Conservation (phyloP, 2,888 invertebrate genomes). For the Caenorhabditis sp. region DNA sequence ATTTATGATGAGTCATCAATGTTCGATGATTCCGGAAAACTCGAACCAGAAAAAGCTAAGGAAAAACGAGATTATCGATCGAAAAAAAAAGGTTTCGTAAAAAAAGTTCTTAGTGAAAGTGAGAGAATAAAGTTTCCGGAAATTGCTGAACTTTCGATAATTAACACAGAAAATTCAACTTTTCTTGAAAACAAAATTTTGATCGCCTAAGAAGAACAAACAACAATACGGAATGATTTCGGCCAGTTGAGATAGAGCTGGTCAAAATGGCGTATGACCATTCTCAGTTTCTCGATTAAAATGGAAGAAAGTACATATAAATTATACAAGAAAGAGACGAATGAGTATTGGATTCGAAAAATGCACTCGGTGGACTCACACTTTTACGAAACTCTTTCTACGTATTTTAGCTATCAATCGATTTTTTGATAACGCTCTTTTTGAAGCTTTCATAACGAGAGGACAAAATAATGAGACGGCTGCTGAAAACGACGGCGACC, state of each 20-base stretch:
- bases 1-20: neutral
- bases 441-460: slow-evolving; percentile 28
- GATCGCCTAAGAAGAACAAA: too few relatives aligned
- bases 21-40: neutral
- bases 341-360: too few relatives aligned
- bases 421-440: slow-evolving; percentile 37
- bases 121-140: too few relatives aligned
- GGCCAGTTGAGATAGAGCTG: too few relatives aligned
- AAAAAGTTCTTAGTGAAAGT: neutral
- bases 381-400: slow-evolving; percentile 21
- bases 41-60: neutral
- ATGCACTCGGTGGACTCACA: slow-evolving; percentile 13
- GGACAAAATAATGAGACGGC: neutral
- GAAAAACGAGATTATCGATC: neutral
- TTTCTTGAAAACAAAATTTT: too few relatives aligned
- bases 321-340: neutral
- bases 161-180: too few relatives aligned
- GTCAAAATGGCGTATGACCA: too few relatives aligned
- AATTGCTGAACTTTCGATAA: too few relatives aligned
- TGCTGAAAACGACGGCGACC: neutral
- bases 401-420: slow-evolving; percentile 6
- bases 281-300: too few relatives aligned
- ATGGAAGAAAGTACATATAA: too few relatives aligned
- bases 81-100: neutral
- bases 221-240: too few relatives aligned